Evolutionary conservation across 2,888 invertebrate species (phyloP), one percentile per base, ranked within the genome.

Genomic region (Amphiduros pacificus): DNA sequence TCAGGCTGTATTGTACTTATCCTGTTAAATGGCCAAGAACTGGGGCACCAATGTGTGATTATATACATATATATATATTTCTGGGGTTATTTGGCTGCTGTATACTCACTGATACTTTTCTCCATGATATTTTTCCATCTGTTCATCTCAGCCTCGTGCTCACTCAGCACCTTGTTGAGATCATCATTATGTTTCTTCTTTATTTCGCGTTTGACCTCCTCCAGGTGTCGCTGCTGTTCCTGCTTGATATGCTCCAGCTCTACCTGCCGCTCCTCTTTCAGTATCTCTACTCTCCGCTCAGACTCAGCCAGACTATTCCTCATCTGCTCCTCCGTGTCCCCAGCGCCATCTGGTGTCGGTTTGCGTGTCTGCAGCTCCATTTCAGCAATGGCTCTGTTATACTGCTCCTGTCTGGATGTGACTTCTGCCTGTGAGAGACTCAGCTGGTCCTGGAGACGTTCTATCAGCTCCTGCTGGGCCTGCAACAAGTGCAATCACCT

Each of bases 131-230:
- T n/a, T n/a, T n/a, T n/a, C n/a, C n/a, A n/a, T n/a, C n/a, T n/a
- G n/a, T n/a, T n/a, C n/a, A 74, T 55, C 63, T 78, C 74, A 53
- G 72, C 67, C 59, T 74, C 71, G 60, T 76, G 73, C 57, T 69
- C 62, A 4, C 70, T 56, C 4, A 69, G 61, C 49, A 76, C 59
- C 11, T 66, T 64, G 60, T 74, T 71, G 6, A 73, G 67, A 55
- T 76, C 73, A 17, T 69, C 71, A 58, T 71, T 70, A 62, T 74
- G 73, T 48, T 70, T 60, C 49, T 72, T 67, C 57, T 75, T 71
- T 60, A 74, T 53, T 36, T 70, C 69, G 52, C 71, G 66, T 41
- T 60, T 22, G 1, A 32, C 27, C 36, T 63, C 49, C 9, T 57
- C 59, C 20, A 50, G 50, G 24, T 26, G 31, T 32, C 28, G 40